A percentile compares a stretch with the other conserved stretches of the same genome.
phyloP scores from a whole-genome alignment of 2,113 vertebrate species.

The Thunnus thynnus region DNA sequence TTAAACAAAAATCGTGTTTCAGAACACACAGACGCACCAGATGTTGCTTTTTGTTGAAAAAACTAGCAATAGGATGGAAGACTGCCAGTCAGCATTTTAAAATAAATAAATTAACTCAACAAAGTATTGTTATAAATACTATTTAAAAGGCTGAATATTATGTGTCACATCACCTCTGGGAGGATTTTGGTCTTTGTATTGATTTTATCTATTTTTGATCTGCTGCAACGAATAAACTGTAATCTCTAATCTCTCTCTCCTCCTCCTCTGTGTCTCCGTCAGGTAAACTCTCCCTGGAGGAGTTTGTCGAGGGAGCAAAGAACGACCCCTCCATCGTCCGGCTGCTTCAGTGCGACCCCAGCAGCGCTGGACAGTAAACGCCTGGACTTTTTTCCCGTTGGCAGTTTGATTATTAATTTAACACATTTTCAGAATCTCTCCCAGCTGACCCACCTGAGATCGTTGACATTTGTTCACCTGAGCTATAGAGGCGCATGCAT shows the following conservation, averaged over 20 bases:
- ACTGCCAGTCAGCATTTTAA: neutral
- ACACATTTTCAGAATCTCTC: constrained; percentile 40
- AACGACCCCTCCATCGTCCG: constrained; percentile 97
- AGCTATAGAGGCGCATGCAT: constrained; percentile 54
- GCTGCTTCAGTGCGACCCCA: constrained; percentile 98
- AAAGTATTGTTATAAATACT: neutral
- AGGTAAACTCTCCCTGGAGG: constrained; percentile 98
- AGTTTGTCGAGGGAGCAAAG: constrained; percentile 98
- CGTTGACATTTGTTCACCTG: constrained; percentile 32
- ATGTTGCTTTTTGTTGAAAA: neutral
- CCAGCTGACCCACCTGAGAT: constrained; percentile 54
- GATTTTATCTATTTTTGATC: neutral
- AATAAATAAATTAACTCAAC: neutral
- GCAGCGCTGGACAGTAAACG: constrained; percentile 88
- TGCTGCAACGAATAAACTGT: neutral
- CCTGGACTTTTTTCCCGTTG: constrained; percentile 23
- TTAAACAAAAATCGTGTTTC: neutral
- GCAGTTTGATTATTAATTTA: constrained; percentile 49
- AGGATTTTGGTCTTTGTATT: neutral
- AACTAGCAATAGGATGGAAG: neutral
- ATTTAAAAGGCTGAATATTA: neutral
- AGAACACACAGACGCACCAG: neutral
- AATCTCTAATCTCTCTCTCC: constrained; percentile 18
- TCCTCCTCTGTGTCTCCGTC: constrained; percentile 24
- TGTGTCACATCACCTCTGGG: neutral